Evolutionary conservation across 2,888 invertebrate species (phyloP).

Genomic region (Sminthurides aquaticus): DNA sequence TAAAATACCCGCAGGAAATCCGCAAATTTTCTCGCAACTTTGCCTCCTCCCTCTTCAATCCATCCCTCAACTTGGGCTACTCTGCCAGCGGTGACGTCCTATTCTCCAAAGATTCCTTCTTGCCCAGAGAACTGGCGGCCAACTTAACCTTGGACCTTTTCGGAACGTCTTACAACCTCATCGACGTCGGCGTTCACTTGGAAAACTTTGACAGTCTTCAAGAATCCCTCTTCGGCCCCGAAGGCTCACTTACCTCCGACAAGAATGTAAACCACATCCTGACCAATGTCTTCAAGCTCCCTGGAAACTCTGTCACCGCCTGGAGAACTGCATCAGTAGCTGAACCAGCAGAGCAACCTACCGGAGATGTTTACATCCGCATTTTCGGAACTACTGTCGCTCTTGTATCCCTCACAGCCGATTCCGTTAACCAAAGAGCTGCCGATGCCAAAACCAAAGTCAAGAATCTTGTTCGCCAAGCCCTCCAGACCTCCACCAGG

Average conservation of each 20-base stretch:
- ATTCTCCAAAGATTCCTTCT: conserved; percentile 69
- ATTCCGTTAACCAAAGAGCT: neutral
- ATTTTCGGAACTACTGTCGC: conserved; percentile 77
- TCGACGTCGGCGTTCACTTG: conserved; percentile 52
- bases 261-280: neutral
- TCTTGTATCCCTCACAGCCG: conserved; percentile 55
- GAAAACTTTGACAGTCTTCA: conserved; percentile 16
- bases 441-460: neutral
- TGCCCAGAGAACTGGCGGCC: conserved; percentile 63
- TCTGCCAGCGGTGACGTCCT: conserved; percentile 65
- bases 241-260: conserved; percentile 3
- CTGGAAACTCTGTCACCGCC: neutral
- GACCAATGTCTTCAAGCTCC: conserved; percentile 1
- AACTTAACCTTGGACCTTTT: conserved; percentile 72
- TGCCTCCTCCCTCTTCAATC: conserved; percentile 61
- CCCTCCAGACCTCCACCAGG: conserved; percentile 45
- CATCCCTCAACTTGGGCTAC: conserved; percentile 64
- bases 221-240: conserved; percentile 11
- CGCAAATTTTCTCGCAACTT: conserved; percentile 63
- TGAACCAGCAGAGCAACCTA: conserved; percentile 6
- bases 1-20: conserved; percentile 12
- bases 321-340: neutral
- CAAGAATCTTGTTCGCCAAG: conserved; percentile 22
- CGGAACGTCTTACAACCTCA: conserved; percentile 66
- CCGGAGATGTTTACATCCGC: conserved; percentile 63